Evolutionary conservation across 2,888 invertebrate genomes (phyloP).

Genomic region (Habrosyne pyritoides): DNA sequence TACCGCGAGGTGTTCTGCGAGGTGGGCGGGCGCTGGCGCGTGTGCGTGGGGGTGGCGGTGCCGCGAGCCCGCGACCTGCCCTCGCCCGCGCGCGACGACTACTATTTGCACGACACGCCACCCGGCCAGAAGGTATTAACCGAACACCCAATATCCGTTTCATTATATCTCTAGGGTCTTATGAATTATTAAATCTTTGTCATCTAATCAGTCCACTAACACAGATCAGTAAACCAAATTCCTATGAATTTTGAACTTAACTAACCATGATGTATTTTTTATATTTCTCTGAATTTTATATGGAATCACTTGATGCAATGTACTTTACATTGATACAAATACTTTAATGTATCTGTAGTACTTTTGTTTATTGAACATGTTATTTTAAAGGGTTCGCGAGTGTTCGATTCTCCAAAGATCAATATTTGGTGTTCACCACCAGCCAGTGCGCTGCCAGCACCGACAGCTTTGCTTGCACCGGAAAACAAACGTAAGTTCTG

Average conservation of each 20-base stretch:
- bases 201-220: no score
- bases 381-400: conserved; percentile 68
- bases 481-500: conserved; percentile 68
- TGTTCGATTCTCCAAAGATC: conserved; percentile 73
- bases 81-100: conserved; percentile 51
- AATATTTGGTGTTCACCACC: conserved; percentile 77
- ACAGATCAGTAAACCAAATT: no score
- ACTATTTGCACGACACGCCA: conserved; percentile 75
- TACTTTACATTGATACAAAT: no score
- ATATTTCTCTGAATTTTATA: no score
- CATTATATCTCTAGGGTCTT: no score
- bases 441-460: conserved; percentile 72
- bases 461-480: conserved; percentile 64
- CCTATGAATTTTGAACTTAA: no score
- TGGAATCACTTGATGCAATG: no score
- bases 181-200: no score
- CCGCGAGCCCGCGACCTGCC: conserved; percentile 44
- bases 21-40: conserved; percentile 41
- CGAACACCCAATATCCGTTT: no score
- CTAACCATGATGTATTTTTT: no score
- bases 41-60: conserved; percentile 52
- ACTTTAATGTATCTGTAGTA: no score
- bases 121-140: conserved; percentile 81
- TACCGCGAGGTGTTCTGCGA: conserved; percentile 56
- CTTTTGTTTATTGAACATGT: background rate